Conservation (phyloP, 2,113 vertebrate species). For the Eleginops maclovinus region DNA sequence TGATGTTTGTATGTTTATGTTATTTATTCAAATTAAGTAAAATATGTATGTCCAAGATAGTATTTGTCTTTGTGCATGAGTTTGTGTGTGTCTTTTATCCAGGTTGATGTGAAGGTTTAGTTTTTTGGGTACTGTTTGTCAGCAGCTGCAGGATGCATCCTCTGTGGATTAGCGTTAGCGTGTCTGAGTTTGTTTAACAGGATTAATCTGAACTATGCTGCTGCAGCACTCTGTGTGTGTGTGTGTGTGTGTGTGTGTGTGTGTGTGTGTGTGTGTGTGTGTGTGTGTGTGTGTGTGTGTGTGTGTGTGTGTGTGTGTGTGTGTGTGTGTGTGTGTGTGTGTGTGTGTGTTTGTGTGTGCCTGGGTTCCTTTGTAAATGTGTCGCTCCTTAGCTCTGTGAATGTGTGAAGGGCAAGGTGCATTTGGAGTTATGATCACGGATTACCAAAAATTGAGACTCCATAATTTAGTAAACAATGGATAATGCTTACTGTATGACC, state of each 20-base stretch:
- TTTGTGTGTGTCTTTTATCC: neutral
- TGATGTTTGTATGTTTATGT: neutral
- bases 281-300: neutral
- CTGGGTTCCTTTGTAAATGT: neutral
- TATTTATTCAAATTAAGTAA: neutral
- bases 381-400: too few relatives aligned
- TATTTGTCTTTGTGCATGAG: neutral
- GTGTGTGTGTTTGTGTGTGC: neutral
- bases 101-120: slow-evolving; percentile 31
- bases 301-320: neutral
- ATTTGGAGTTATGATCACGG: slow-evolving; percentile 16
- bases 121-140: slow-evolving; percentile 55
- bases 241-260: slow-evolving; percentile 23
- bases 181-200: slow-evolving; percentile 74
- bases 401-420: neutral
- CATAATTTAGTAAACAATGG: slow-evolving; percentile 52
- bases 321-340: neutral
- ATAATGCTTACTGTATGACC: slow-evolving; percentile 18
- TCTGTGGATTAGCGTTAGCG: slow-evolving; percentile 70
- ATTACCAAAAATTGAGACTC: slow-evolving; percentile 45
- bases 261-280: neutral
- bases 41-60: too few relatives aligned
- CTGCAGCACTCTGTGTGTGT: slow-evolving; percentile 7
- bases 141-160: slow-evolving; percentile 47
- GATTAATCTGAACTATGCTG: slow-evolving; percentile 77